phyloP scores from a whole-genome alignment of 1,140 invertebrate genomes.

The Nasonia longicornis region DNA sequence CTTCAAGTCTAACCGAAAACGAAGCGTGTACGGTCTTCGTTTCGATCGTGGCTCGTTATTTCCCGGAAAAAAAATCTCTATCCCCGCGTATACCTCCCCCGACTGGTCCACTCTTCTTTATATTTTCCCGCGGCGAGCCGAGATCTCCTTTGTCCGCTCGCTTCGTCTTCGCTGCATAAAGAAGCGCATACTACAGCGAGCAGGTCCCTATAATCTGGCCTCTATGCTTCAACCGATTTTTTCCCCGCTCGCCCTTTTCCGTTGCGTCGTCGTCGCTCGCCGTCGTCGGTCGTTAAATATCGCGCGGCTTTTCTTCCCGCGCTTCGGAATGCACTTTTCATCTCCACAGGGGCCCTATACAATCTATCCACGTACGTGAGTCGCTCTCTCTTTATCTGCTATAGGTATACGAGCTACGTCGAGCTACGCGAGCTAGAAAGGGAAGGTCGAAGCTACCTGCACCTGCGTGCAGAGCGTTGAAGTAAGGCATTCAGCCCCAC shows the following conservation, averaged over 20 bases:
- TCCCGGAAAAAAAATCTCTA: constrained; percentile 33
- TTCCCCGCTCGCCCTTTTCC: not conserved
- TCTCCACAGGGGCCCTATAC: not conserved
- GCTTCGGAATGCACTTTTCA: not conserved
- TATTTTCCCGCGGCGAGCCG: constrained; percentile 7
- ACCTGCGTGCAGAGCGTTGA: not conserved
- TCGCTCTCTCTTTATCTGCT: not conserved
- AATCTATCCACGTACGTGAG: not conserved
- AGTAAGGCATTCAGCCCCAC: not conserved
- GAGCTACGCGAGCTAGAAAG: not conserved
- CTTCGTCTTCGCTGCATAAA: not conserved
- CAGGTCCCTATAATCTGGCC: constrained; percentile 30
- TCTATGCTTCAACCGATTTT: constrained; percentile 9
- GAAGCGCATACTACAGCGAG: not conserved
- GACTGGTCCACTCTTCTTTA: not conserved
- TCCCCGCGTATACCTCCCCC: not conserved
- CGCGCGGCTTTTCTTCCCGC: not conserved
- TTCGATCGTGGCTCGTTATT: not conserved
- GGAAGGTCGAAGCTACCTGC: not conserved
- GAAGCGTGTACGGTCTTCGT: not conserved
- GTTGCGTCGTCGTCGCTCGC: not conserved
- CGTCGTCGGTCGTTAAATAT: not conserved
- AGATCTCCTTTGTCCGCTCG: constrained; percentile 20
- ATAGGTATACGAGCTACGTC: not conserved
- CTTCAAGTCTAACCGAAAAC: not conserved